These are phyloP conservation scores for Lucilia cuprina DNA, from an alignment of 1,140 invertebrate genomes.

Conservation along the genomic window DNA sequence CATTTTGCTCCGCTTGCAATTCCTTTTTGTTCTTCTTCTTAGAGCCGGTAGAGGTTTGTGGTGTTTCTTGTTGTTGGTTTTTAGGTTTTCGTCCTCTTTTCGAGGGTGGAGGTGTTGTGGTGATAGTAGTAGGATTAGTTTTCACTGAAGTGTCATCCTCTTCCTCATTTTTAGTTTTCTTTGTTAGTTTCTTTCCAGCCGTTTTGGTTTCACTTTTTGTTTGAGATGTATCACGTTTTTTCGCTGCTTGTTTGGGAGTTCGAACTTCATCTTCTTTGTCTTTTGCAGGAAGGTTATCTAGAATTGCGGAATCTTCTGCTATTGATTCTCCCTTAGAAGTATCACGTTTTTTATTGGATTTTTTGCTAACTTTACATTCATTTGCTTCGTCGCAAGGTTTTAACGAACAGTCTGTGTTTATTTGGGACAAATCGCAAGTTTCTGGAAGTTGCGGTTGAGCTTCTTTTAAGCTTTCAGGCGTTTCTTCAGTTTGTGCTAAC, in stretches of 20 bases:
- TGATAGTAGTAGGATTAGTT: not conserved
- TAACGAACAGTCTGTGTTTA: not conserved
- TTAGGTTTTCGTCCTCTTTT: slow-evolving; percentile 3
- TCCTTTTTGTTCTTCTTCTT: not conserved
- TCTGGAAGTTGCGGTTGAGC: not conserved
- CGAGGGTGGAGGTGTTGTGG: not conserved
- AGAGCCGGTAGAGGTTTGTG: not conserved
- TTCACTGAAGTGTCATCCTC: not conserved
- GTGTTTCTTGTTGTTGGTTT: not conserved
- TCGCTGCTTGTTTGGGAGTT: not conserved
- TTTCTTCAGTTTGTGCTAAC: not conserved
- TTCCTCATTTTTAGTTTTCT: not conserved
- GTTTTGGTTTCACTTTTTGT: not conserved
- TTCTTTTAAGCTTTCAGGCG: not conserved
- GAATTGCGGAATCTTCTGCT: not conserved
- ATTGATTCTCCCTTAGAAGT: not conserved
- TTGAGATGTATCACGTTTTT: not conserved
- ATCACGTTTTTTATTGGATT: slow-evolving; percentile 12
- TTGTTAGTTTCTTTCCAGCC: not conserved
- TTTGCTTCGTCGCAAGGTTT: not conserved
- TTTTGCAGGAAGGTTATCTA: not conserved
- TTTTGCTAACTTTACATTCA: not conserved
- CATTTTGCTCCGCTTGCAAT: not conserved
- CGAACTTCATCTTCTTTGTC: not conserved
- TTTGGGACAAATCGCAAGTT: not conserved